phyloP scores from a whole-genome alignment of 2,797 vertebrate species.

The Zenarchopterus dispar region DNA sequence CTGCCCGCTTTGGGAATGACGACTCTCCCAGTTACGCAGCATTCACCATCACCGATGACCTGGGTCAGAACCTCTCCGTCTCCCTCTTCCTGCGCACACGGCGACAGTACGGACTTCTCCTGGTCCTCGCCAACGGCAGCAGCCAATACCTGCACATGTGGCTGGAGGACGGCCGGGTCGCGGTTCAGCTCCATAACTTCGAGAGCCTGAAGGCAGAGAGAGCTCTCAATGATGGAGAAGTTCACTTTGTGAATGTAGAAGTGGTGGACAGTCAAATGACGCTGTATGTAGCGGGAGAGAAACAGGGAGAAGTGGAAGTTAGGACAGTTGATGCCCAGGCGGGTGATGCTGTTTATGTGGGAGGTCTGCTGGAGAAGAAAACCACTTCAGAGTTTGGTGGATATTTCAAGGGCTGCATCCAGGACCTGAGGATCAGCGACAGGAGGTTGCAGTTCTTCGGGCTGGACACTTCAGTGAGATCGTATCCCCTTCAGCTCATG shows the following conservation, averaged over 20 bases:
- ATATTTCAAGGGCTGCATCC: conserved; percentile 92
- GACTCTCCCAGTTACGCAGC: conserved; percentile 84
- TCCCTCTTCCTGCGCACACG: conserved; percentile 91
- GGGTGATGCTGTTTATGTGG: conserved; percentile 82
- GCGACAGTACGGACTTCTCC: conserved; percentile 79
- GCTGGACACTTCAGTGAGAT: conserved; percentile 53
- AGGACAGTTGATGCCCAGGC: conserved; percentile 53
- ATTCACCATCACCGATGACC: conserved; percentile 78
- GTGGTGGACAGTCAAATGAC: conserved; percentile 71
- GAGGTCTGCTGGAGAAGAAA: conserved; percentile 80
- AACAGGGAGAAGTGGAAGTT: conserved; percentile 62
- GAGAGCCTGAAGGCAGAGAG: conserved; percentile 64
- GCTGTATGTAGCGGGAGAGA: conserved; percentile 78
- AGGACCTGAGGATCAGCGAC: conserved; percentile 89
- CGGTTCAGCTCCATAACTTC: conserved; percentile 64
- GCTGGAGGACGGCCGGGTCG: conserved; percentile 84
- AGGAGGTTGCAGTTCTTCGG: conserved; percentile 88
- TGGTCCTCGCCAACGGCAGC: conserved; percentile 81
- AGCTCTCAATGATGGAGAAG: conserved; percentile 81
- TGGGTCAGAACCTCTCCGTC: conserved; percentile 75
- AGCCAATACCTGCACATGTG: conserved; percentile 76
- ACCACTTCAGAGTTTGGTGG: conserved; percentile 75
- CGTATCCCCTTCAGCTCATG: conserved; percentile 68
- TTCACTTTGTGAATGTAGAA: conserved; percentile 86
- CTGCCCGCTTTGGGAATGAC: conserved; percentile 87